phyloP scores from a whole-genome alignment of 1,140 invertebrate species.

The Zophobas atratus region DNA sequence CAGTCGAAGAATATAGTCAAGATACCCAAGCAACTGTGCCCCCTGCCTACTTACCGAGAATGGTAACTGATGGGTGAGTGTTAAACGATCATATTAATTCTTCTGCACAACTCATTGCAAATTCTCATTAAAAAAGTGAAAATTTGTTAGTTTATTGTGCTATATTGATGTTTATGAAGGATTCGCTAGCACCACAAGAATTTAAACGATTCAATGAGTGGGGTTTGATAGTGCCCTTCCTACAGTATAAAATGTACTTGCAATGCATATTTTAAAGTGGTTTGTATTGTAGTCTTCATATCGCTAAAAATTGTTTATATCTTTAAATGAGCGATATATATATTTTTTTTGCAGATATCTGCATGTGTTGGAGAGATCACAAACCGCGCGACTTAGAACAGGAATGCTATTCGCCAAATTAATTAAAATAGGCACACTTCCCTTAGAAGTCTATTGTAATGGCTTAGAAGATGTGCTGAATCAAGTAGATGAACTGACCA shows the following conservation, averaged over 20 bases:
- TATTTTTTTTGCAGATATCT: slow-evolving; percentile 58
- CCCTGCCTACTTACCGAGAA: slow-evolving; percentile 48
- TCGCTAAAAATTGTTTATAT: not conserved
- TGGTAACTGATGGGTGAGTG: slow-evolving; percentile 60
- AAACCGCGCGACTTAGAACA: slow-evolving; percentile 64
- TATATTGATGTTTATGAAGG: slow-evolving; percentile 53
- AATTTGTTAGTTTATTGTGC: slow-evolving; percentile 50
- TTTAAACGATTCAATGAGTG: slow-evolving; percentile 53
- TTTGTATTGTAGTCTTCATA: not conserved
- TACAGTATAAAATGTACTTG: slow-evolving; percentile 27
- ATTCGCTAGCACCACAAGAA: slow-evolving; percentile 59
- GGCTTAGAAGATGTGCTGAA: slow-evolving; percentile 73
- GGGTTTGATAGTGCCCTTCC: slow-evolving; percentile 59
- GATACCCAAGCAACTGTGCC: slow-evolving; percentile 59
- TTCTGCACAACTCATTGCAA: slow-evolving; percentile 3
- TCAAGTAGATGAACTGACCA: slow-evolving; percentile 76
- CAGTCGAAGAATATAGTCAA: slow-evolving; percentile 56
- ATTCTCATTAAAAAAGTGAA: not conserved
- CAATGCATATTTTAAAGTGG: no score
- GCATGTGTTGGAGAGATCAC: slow-evolving; percentile 65
- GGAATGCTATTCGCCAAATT: slow-evolving; percentile 67
- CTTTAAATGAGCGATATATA: not conserved
- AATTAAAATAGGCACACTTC: slow-evolving; percentile 65
- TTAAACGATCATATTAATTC: not conserved
- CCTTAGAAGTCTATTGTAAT: slow-evolving; percentile 65